Evolutionary conservation across 1,140 invertebrate species (phyloP).

Genomic region (Pseudomyrmex cubaensis): DNA sequence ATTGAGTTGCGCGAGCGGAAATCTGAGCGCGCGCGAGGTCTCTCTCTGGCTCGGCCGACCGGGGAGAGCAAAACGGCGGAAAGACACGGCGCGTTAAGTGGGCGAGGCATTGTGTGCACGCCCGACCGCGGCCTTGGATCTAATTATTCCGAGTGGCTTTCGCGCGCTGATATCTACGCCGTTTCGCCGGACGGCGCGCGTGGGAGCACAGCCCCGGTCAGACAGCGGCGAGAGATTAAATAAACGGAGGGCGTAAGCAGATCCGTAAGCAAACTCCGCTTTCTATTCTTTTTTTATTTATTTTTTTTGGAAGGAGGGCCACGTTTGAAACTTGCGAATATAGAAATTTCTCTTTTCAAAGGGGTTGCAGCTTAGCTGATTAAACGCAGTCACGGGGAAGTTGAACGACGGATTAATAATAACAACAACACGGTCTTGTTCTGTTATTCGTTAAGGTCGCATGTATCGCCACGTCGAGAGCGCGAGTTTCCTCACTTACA

Average conservation of each 20-base stretch:
- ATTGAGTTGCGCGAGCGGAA: slow-evolving; percentile 31
- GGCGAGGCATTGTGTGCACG: slow-evolving; percentile 72
- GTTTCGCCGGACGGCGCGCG: slow-evolving; percentile 35
- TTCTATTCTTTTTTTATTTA: background rate
- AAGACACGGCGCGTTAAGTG: slow-evolving; percentile 62
- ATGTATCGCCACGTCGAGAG: background rate
- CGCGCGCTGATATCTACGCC: slow-evolving; percentile 50
- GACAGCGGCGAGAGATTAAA: slow-evolving; percentile 61
- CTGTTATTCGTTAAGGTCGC: slow-evolving; percentile 33
- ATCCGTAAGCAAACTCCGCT: background rate
- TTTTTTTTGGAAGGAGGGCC: background rate
- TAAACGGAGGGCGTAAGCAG: slow-evolving; percentile 30
- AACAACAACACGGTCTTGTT: slow-evolving; percentile 17
- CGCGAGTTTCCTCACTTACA: background rate
- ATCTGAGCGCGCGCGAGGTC: background rate
- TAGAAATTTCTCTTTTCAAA: no score
- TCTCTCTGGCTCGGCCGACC: background rate
- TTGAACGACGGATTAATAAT: slow-evolving; percentile 3
- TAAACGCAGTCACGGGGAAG: slow-evolving; percentile 20
- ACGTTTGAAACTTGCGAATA: background rate
- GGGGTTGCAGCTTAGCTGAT: slow-evolving; percentile 2
- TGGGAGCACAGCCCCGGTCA: slow-evolving; percentile 9
- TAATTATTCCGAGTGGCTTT: slow-evolving; percentile 73
- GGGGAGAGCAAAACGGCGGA: slow-evolving; percentile 57
- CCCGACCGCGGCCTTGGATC: slow-evolving; percentile 71